These are phyloP conservation scores for Mormyrops attenuatus DNA, from an alignment of 2,797 vertebrate genomes.

Conservation along the genomic window DNA sequence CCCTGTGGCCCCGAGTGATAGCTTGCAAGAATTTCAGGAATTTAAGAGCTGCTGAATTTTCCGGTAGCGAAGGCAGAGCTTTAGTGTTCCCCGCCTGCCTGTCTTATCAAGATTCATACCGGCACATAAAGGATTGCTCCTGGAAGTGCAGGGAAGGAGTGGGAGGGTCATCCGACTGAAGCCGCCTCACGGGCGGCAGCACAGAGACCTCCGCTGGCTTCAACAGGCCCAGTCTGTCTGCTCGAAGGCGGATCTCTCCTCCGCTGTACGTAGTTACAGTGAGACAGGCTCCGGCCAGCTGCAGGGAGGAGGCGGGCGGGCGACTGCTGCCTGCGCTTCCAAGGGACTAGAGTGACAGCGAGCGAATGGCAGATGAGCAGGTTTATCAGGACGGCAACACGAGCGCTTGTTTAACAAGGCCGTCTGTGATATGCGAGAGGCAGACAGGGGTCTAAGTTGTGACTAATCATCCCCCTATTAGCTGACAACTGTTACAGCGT, in stretches of 20 bases:
- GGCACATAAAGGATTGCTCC: not conserved
- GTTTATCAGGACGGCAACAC: not conserved
- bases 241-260: not conserved
- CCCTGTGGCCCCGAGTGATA: not conserved
- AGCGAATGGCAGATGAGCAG: not conserved
- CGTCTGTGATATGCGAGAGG: not conserved
- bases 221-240: not conserved
- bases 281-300: not conserved
- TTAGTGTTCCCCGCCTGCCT: not conserved
- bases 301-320: not conserved
- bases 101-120: constrained; percentile 10
- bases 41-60: not conserved
- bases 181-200: not conserved
- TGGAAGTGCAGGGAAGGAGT: constrained; percentile 28
- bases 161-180: constrained; percentile 27
- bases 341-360: not conserved
- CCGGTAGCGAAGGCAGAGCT: not conserved
- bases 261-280: not conserved
- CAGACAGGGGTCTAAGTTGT: not conserved
- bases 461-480: constrained; percentile 28
- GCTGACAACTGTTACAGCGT: constrained; percentile 44
- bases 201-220: not conserved
- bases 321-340: not conserved
- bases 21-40: constrained; percentile 8
- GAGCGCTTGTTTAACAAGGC: not conserved